A percentile compares a stretch with the other conserved stretches of the same genome.
These are phyloP conservation scores for Anagrus nilaparvatae DNA, from an alignment of 1,140 invertebrate genomes.

Conservation along the genomic window DNA sequence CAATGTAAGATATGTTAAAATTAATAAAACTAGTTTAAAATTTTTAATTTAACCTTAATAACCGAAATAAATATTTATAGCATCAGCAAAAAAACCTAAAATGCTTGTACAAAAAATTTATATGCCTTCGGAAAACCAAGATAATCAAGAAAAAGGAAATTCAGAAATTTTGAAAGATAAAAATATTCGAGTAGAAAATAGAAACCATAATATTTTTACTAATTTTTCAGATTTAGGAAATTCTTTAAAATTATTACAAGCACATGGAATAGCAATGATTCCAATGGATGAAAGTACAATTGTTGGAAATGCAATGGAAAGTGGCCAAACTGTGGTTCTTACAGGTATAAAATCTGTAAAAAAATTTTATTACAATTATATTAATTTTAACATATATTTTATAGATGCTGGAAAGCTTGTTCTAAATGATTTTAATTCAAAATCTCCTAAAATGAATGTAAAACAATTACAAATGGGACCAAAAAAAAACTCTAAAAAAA, in stretches of 20 bases:
- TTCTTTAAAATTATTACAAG: conserved; percentile 58
- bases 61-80: too few relatives aligned
- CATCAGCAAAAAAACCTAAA: conserved; percentile 27
- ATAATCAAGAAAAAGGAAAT: conserved; percentile 30
- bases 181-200: conserved; percentile 23
- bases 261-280: conserved; percentile 72
- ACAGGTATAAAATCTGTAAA: conserved; percentile 47
- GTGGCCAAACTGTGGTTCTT: conserved; percentile 65
- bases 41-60: neutral
- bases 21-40: neutral
- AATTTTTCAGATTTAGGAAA: conserved; percentile 31
- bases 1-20: conserved; percentile 19
- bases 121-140: conserved; percentile 25
- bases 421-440: neutral
- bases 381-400: conserved; percentile 2
- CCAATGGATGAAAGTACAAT: conserved; percentile 56
- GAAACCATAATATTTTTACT: conserved; percentile 32
- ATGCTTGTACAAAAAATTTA: conserved; percentile 35
- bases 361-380: conserved; percentile 5
- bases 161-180: conserved; percentile 24
- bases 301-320: conserved; percentile 67
- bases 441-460: too few relatives aligned
- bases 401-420: neutral
- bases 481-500: conserved; percentile 19
- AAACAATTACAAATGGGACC: conserved; percentile 17